Base-by-base conservation (phyloP, 2,888 invertebrate genomes). In the Rotaria macrura region DNA sequence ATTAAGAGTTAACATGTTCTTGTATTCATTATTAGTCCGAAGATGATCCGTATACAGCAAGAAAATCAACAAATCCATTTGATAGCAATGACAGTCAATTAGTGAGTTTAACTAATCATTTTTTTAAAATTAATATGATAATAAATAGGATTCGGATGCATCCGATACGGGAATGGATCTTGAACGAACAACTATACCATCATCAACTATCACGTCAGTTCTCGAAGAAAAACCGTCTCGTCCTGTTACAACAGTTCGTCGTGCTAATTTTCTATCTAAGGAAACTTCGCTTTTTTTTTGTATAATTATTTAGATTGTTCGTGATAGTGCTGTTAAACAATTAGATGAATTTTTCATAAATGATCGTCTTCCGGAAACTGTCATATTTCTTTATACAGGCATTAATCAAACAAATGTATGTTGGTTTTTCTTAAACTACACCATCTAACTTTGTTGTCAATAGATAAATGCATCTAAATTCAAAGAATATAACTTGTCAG, bases 351-450 rank as follows among this genome's bases (percentile, higher is more conserved):
- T 79, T 12, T 43, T 43, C n/a, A 40, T 14, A 10, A 43, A 43
- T 79, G 79, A 79, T 43, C 79, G 79, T 79, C 43, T 79, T 43
- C 79, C 79, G 10, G 79, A 79, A 43, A 79, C 43, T 43, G 43
- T 79, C 20, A 43, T 40, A n/a, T 79, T 43, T 79, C 79, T 79
- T 79, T 79, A 79, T 79, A 79, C 79, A 25, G 43, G 25, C 25
- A 43, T 79, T 25, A 79, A 79, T 79, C 79, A 79, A 79, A 1
- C 79, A 9, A 79, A 79, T 79, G 79, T 79, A 79, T 79, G 43
- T n/a, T 2, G 4, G 25, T 14, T 25, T 25, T 25, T 23, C 2
- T 20, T 38, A 25, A 43, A 43, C 12, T 43, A 23, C 4, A 40
- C 1, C 3, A 2, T 40, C 7, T 9, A 9, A 3, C 14, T 10